Base-by-base conservation (phyloP, 2,797 vertebrate genomes). In the Acropternis orthonyx region DNA sequence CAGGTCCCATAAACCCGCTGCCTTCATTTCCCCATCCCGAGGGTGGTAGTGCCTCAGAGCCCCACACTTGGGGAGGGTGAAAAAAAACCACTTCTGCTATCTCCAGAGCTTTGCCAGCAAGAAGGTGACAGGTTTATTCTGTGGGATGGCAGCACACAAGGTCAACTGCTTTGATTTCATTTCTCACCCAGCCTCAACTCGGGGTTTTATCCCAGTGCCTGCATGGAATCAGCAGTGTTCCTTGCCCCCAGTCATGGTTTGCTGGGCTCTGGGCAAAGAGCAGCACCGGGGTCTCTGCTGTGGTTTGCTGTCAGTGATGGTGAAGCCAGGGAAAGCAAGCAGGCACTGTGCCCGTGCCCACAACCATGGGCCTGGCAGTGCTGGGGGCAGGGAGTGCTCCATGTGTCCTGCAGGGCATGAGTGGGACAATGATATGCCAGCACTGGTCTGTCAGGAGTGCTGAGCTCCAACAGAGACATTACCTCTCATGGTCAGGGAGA, bases 401-500 rank as follows among this genome's bases (percentile, higher is more conserved):
- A 4, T 0, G 2, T 20, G 2, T 58, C 41, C 58, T 74, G 71
- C 34, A 37, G 75, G 32, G 19, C 66, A 28, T 0, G 2, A 3
- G 28, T 2, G 6, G 73, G 62, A 32, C 1, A 0, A 14, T 6
- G 24, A 43, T 3, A 12, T 14, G 39, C 37, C 49, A 52, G 74
- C 62, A 41, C 14, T 0, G 0, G 11, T 15, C 41, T 39, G 30
- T 65, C 51, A 43, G 21, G 44, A 49, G 28, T 6, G 16, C 13
- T 1, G 1, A 56, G n/a, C 34, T 76, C 37, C 1, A 0, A 3
- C 1, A 23, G 49, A 61, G 23, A 5, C 1, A 0, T 39, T 26
- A 37, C 14, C 9, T 63, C 41, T 18, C 14, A 12, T 7, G 14
- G 26, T 13, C 65, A 11, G 41, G 20, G 32, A 22, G 16, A 3